Base-by-base conservation (phyloP, 2,113 vertebrate genomes). In the Chloebia gouldiae region DNA sequence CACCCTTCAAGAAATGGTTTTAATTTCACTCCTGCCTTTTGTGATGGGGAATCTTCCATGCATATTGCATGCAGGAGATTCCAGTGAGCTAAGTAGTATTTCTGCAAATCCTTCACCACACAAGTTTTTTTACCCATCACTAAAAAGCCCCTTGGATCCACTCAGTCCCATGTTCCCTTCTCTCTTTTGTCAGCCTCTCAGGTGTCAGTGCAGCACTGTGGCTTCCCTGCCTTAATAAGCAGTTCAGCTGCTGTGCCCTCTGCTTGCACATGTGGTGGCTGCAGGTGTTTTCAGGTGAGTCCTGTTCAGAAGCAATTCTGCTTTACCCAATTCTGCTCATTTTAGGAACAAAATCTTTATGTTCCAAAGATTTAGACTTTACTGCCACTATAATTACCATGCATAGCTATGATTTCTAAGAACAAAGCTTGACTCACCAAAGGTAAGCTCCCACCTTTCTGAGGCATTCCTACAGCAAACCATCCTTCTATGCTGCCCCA, bases 11-110 rank as follows among this genome's bases (percentile, higher is more conserved):
- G 65, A 94, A 94, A 82, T 49, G 27, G 50, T 72, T 95, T 94
- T 86, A 56, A 90, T 92, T 94, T 95, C 81, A 90, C 42, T 94
- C 77, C 88, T 95, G 81, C 35, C 40, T 90, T 90, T 92, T 65
- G 42, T 64, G 69, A 61, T 42, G 54, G 78, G 79, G 65, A 92
- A 93, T 91, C 88, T 95, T 88, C 85, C 59, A 71, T 40, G 64
- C 47, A 69, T 59, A 69, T 59, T 81, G 40, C 59, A 42, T n/a
- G 39, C 44, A 37, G 64, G 60, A 81, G 83, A 92, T 50, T 64
- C 40, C 79, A 66, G n/a, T 2, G 1, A 82, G 64, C 31, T 63
- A 61, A 56, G 7, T 0, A 54, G n/a, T 56, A 60, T 33, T 83
- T 61, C 53, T 82, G 25, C 28, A 37, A 71, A 37, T 65, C 47